These are phyloP conservation scores for Catostylus mosaicus DNA, from an alignment of 30 jellyfish, hydroid and myxozoan genomes.

Conservation along the genomic window DNA sequence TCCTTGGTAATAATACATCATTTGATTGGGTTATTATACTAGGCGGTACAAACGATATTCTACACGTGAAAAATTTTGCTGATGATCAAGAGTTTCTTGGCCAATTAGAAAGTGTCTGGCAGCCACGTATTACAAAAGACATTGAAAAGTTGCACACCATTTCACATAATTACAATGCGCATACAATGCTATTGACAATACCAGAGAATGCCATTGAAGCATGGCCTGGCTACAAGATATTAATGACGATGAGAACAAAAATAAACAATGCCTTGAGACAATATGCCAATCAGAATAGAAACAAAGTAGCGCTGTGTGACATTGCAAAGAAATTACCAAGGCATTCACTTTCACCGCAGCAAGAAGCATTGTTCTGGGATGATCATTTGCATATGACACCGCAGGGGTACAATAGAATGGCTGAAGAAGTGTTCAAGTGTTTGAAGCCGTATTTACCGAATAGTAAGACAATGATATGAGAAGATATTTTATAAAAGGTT, in stretches of 20 bases:
- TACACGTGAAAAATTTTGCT: conserved; percentile 96
- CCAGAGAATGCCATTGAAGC: conserved; percentile 96
- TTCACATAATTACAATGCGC: conserved; percentile 91
- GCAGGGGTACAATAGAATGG: conserved; percentile 95
- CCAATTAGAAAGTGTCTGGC: conserved; percentile 96
- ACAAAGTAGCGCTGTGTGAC: conserved; percentile 88
- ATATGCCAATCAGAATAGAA: conserved; percentile 78
- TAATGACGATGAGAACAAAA: conserved; percentile 84
- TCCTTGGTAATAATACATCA: conserved; percentile 85
- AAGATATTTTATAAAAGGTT: too few relatives aligned
- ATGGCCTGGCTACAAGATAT: conserved; percentile 95
- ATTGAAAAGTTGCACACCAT: conserved; percentile 88
- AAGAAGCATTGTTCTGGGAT: conserved; percentile 92
- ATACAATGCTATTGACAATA: conserved; percentile 87
- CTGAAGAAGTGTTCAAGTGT: conserved; percentile 85
- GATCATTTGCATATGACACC: conserved; percentile 98
- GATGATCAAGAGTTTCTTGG: conserved; percentile 95
- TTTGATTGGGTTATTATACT: conserved; percentile 93
- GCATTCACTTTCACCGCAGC: conserved; percentile 82
- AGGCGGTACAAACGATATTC: conserved; percentile 98
- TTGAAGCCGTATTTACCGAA: conserved; percentile 85
- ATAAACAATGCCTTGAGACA: conserved; percentile 83
- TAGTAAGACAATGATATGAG: neutral
- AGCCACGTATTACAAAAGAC: conserved; percentile 95
- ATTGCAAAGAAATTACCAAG: conserved; percentile 86